Percentiles rank a stretch among this genome's conserved stretches.
These are phyloP conservation scores for Trogon surrucura DNA, from an alignment of 2,113 vertebrate genomes.

Conservation along the genomic window DNA sequence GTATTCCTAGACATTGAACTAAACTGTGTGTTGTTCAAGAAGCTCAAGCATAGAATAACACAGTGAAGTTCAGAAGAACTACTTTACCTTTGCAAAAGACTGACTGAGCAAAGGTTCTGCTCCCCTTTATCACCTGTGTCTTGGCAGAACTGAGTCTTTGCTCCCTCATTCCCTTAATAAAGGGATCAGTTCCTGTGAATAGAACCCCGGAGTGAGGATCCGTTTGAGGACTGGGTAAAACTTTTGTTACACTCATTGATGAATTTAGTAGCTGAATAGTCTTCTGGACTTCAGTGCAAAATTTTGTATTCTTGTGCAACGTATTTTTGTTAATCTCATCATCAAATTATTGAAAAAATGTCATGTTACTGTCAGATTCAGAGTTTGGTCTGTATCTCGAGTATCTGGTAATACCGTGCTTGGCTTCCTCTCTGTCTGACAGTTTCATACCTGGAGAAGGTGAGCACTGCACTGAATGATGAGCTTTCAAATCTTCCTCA, in stretches of 20 bases:
- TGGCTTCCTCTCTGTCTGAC: not conserved
- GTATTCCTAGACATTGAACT: not conserved
- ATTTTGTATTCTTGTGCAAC: not conserved
- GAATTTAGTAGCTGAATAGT: not conserved
- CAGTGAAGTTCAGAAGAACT: not conserved
- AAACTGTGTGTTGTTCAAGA: not conserved
- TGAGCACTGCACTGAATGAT: constrained; percentile 87
- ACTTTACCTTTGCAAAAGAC: not conserved
- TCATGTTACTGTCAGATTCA: not conserved
- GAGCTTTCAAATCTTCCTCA: constrained; percentile 87
- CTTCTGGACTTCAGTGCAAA: not conserved
- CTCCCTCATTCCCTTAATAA: not conserved
- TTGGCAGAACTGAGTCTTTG: not conserved
- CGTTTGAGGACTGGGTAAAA: not conserved
- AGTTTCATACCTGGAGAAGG: constrained; percentile 86
- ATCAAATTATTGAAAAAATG: not conserved
- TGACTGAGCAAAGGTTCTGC: not conserved
- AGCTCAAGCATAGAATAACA: not conserved
- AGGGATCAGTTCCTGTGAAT: not conserved
- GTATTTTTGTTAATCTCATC: not conserved
- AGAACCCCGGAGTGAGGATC: not conserved
- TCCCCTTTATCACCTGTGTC: not conserved
- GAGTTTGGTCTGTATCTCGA: not conserved
- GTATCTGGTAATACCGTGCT: not conserved
- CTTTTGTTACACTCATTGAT: not conserved